phyloP scores from a whole-genome alignment of 2,888 invertebrate species.

The Keiferia lycopersicella region DNA sequence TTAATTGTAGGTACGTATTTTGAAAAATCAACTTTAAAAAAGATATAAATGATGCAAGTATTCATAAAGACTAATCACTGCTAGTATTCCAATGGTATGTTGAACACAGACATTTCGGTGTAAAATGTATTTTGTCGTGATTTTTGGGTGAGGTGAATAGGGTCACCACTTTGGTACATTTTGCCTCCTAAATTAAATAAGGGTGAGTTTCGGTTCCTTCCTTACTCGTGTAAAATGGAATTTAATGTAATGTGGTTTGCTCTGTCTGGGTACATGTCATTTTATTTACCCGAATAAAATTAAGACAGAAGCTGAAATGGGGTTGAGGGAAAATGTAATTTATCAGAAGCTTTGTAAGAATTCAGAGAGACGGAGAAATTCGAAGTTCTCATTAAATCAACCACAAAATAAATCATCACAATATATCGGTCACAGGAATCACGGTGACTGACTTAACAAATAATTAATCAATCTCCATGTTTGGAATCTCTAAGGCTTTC shows the following conservation, averaged over 20 bases:
- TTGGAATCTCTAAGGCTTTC: neutral
- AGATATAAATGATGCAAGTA: too few relatives aligned
- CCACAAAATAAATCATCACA: neutral
- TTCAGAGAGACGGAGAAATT: neutral
- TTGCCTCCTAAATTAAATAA: neutral
- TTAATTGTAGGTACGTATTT: too few relatives aligned
- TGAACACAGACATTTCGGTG: neutral
- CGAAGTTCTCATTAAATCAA: neutral
- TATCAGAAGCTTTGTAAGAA: neutral
- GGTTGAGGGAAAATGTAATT: neutral
- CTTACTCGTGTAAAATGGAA: neutral
- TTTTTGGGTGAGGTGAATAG: neutral
- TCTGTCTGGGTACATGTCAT: neutral
- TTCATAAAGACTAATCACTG: too few relatives aligned
- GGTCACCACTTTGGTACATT: neutral
- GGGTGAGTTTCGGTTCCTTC: neutral
- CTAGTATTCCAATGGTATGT: too few relatives aligned
- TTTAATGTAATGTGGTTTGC: neutral
- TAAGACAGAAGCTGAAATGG: neutral
- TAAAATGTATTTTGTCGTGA: neutral
- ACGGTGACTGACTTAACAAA: neutral
- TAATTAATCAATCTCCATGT: neutral
- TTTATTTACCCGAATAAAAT: neutral
- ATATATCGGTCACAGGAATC: neutral
- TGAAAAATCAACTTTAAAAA: too few relatives aligned